Conservation (phyloP, 2,888 invertebrate species). For the Vanessa cardui region DNA sequence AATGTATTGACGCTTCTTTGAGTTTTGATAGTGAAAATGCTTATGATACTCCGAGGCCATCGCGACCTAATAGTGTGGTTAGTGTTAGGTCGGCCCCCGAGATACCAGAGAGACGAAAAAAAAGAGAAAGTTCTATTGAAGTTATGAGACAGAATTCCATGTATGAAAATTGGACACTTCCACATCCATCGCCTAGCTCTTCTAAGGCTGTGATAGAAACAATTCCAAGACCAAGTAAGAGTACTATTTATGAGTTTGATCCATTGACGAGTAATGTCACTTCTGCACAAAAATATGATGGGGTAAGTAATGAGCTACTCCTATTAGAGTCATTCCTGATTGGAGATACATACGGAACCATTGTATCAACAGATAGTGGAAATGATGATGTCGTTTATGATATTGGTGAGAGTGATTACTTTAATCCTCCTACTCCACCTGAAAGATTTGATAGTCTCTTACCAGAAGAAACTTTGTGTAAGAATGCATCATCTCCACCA, state of each 20-base stretch:
- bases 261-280: conserved; percentile 72
- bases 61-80: conserved; percentile 63
- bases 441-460: conserved; percentile 85
- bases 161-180: conserved; percentile 72
- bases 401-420: conserved; percentile 69
- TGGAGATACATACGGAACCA: conserved; percentile 86
- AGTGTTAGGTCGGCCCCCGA: conserved; percentile 62
- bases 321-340: conserved; percentile 86
- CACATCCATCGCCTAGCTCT: conserved; percentile 46
- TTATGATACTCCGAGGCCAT: conserved; percentile 69
- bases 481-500: conserved; percentile 41
- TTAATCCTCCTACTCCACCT: conserved; percentile 84
- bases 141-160: conserved; percentile 67
- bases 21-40: conserved; percentile 55
- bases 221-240: conserved; percentile 69
- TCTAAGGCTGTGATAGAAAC: conserved; percentile 38
- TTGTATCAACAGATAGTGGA: conserved; percentile 70
- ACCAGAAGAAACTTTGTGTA: conserved; percentile 55
- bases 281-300: conserved; percentile 60
- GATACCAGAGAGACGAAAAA: conserved; percentile 62
- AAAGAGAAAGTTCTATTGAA: conserved; percentile 54
- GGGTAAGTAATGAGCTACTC: conserved; percentile 84
- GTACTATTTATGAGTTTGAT: conserved; percentile 89
- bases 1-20: conserved; percentile 47
- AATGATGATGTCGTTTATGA: conserved; percentile 62